Evolutionary conservation across 2,797 vertebrate genomes (phyloP).

Genomic region (Crossoptilon crossoptilon): DNA sequence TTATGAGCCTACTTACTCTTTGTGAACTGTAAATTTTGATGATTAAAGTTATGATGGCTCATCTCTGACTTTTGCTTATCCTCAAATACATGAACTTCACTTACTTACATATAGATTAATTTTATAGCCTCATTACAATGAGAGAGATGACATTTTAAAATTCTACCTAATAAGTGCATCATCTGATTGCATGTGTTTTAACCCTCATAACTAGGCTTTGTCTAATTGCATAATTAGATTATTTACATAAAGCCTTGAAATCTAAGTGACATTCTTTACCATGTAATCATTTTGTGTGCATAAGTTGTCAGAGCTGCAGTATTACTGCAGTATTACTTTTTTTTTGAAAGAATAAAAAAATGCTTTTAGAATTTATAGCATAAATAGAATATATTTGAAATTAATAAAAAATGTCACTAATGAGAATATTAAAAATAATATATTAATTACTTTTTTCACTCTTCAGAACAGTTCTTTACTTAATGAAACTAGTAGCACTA

Average conservation of each 20-base stretch:
- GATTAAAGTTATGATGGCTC: slow-evolving; percentile 5
- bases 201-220: slow-evolving; percentile 70
- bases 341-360: not conserved
- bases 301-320: slow-evolving; percentile 8
- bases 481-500: not conserved
- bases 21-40: not conserved
- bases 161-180: slow-evolving; percentile 34
- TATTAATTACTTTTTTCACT: not conserved
- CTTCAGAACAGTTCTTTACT: not conserved
- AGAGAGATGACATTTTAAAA: slow-evolving; percentile 1
- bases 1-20: not conserved
- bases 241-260: slow-evolving; percentile 67
- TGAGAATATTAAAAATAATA: not conserved
- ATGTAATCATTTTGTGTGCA: slow-evolving; percentile 46
- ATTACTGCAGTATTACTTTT: not conserved
- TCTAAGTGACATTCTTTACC: slow-evolving; percentile 57
- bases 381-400: not conserved
- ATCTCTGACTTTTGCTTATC: slow-evolving; percentile 48
- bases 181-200: slow-evolving; percentile 69
- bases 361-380: not conserved
- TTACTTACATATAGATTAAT: slow-evolving; percentile 44
- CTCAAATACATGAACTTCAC: slow-evolving; percentile 5
- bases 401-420: not conserved
- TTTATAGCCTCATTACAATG: slow-evolving; percentile 46
- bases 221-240: slow-evolving; percentile 74